Percentiles rank a stretch among this genome's conserved stretches.
phyloP scores from a whole-genome alignment of 2,113 vertebrate species.

The Gymnorhina tibicen region DNA sequence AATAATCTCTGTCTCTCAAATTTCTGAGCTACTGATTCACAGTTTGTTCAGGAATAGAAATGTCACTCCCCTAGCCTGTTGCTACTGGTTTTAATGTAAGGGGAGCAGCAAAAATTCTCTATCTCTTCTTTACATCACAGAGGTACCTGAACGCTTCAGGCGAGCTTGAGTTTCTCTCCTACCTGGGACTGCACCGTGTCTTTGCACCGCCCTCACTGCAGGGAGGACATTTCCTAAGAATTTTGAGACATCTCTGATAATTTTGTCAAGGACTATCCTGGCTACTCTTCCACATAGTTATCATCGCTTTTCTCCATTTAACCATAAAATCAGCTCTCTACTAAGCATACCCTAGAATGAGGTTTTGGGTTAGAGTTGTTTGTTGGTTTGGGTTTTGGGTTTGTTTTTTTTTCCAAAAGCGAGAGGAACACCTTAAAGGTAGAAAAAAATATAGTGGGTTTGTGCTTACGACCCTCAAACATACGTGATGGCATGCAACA shows the following conservation, averaged over 20 bases:
- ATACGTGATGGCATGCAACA: not conserved
- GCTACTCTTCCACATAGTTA: not conserved
- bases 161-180: not conserved
- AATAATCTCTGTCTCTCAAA: constrained; percentile 13
- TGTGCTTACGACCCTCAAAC: not conserved
- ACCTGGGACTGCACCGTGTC: not conserved
- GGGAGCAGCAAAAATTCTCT: not conserved
- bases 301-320: not conserved
- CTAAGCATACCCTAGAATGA: not conserved
- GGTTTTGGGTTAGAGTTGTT: not conserved
- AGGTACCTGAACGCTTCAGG: not conserved
- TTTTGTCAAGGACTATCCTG: not conserved
- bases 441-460: not conserved
- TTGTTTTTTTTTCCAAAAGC: not conserved
- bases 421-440: not conserved
- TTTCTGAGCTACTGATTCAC: not conserved
- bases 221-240: not conserved
- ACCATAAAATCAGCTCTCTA: not conserved
- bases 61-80: not conserved
- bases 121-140: not conserved
- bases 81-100: not conserved
- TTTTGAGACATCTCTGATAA: not conserved
- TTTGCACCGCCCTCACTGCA: not conserved
- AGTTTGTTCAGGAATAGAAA: not conserved
- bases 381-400: not conserved